Evolutionary conservation across 2,113 vertebrate species (phyloP).

Genomic region (Xyliphius kryptos): DNA sequence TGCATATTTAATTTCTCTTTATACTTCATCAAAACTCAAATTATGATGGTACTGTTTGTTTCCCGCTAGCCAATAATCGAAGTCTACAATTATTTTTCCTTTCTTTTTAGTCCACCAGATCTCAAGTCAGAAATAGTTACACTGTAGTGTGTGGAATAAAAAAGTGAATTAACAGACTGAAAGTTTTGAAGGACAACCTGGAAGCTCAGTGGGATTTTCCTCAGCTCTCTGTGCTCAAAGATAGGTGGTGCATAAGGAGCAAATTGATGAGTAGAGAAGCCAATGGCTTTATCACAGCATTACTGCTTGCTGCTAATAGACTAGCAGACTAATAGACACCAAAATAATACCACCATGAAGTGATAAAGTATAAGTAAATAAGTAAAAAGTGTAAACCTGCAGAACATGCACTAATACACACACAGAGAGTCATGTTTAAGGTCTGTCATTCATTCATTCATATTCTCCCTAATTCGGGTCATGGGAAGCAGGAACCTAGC

Average conservation of each 20-base stretch:
- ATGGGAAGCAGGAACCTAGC: too few relatives aligned
- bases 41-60: constrained; percentile 31
- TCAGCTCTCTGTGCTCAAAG: constrained; percentile 4
- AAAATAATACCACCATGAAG: constrained; percentile 17
- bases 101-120: background rate
- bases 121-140: too few relatives aligned
- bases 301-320: constrained; percentile 48
- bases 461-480: too few relatives aligned
- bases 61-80: constrained; percentile 20
- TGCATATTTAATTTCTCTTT: constrained; percentile 37
- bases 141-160: constrained; percentile 8
- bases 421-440: too few relatives aligned
- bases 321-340: constrained; percentile 46
- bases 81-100: constrained; percentile 1
- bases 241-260: background rate
- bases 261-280: constrained; percentile 47
- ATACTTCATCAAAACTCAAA: constrained; percentile 30
- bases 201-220: background rate
- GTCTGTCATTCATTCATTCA: too few relatives aligned
- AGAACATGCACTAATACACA: too few relatives aligned
- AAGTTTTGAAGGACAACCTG: background rate
- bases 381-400: too few relatives aligned
- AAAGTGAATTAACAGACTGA: background rate
- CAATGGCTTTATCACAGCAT: constrained; percentile 51
- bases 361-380: too few relatives aligned